phyloP scores from a whole-genome alignment of 2,113 vertebrate genomes.

The Gobio gobio region DNA sequence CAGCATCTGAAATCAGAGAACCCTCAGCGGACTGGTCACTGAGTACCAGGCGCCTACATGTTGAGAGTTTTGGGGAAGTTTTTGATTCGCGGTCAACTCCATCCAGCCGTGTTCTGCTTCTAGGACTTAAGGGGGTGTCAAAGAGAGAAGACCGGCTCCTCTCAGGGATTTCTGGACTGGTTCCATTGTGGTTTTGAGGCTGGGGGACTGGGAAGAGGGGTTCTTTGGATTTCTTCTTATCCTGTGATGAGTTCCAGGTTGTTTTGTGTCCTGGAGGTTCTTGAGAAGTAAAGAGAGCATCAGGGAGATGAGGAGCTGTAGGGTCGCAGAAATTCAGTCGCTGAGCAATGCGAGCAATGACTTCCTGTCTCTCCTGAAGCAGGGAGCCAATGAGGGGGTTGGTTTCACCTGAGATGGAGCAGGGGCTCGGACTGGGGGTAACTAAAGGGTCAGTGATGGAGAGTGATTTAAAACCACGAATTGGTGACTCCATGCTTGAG shows the following conservation, averaged over 20 bases:
- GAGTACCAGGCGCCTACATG: conserved; percentile 80
- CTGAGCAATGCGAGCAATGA: conserved; percentile 96
- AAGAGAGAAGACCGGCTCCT: conserved; percentile 72
- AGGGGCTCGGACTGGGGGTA: conserved; percentile 73
- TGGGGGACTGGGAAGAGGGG: conserved; percentile 50
- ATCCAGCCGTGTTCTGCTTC: conserved; percentile 65
- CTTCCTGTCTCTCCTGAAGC: conserved; percentile 95
- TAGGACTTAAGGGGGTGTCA: conserved; percentile 77
- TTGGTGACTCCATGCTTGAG: conserved; percentile 72
- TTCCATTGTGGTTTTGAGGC: conserved; percentile 58
- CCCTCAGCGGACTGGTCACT: conserved; percentile 77
- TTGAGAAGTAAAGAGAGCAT: conserved; percentile 76
- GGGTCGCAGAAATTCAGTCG: conserved; percentile 95
- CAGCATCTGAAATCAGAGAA: conserved; percentile 75
- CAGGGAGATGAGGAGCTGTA: conserved; percentile 81
- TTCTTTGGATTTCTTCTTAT: conserved; percentile 87
- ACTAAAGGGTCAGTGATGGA: conserved; percentile 78
- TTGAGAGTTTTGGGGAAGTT: conserved; percentile 80
- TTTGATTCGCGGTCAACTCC: conserved; percentile 63
- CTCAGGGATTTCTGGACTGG: conserved; percentile 68
- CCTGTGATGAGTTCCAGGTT: conserved; percentile 75
- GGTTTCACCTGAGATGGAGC: conserved; percentile 79
- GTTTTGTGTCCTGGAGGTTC: conserved; percentile 79
- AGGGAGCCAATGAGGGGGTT: conserved; percentile 93
- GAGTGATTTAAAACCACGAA: conserved; percentile 86